These are phyloP conservation scores for Palythoa caribaeorum DNA, from an alignment of 92 coral and sea anemone genomes.

Conservation along the genomic window DNA sequence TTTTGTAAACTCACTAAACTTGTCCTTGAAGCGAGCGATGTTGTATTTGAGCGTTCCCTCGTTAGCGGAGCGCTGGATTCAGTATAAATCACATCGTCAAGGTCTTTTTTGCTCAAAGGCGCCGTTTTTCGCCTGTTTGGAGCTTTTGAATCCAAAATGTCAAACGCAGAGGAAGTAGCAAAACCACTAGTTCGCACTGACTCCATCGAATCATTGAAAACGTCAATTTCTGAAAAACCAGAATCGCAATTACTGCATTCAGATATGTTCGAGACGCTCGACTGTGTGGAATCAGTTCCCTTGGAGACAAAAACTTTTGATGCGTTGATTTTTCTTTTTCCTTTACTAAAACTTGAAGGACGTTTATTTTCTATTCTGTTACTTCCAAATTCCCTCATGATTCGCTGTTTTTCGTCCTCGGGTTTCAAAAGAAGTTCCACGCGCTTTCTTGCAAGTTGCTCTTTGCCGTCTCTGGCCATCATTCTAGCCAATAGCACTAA, in stretches of 20 bases:
- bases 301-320: slow-evolving; percentile 48
- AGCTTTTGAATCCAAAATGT: neutral
- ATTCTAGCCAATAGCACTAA: slow-evolving; percentile 65
- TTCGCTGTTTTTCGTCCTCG: slow-evolving; percentile 60
- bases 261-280: slow-evolving; percentile 76
- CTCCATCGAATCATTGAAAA: slow-evolving; percentile 52
- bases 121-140: slow-evolving; percentile 37
- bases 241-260: slow-evolving; percentile 78
- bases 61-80: neutral
- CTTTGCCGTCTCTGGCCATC: slow-evolving; percentile 79
- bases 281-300: slow-evolving; percentile 66
- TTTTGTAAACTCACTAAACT: slow-evolving; percentile 8
- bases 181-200: slow-evolving; percentile 47
- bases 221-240: slow-evolving; percentile 76
- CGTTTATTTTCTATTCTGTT: slow-evolving; percentile 51
- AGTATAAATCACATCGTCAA: neutral
- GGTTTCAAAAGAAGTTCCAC: slow-evolving; percentile 67
- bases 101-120: slow-evolving; percentile 33
- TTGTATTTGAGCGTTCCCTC: slow-evolving; percentile 27
- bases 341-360: slow-evolving; percentile 27
- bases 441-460: slow-evolving; percentile 67
- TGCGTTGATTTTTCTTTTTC: slow-evolving; percentile 33
- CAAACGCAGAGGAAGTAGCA: neutral
- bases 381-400: slow-evolving; percentile 30
- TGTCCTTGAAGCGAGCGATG: neutral